These are phyloP conservation scores for Aphyosemion australe DNA, from an alignment of 2,113 vertebrate species.

Conservation along the genomic window DNA sequence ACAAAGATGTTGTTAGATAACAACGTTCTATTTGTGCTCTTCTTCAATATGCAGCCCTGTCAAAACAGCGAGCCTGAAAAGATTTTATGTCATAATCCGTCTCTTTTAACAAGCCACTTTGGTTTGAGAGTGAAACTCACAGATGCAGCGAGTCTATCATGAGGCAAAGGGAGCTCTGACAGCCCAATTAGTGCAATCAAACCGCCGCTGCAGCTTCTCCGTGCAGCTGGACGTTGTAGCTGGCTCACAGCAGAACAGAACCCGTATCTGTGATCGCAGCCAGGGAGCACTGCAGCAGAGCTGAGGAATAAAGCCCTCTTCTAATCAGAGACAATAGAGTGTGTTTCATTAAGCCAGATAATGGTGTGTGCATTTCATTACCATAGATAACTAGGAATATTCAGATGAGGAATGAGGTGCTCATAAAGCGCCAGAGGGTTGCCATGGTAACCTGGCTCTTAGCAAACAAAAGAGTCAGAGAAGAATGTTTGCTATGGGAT, in stretches of 20 bases:
- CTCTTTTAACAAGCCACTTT: constrained; percentile 37
- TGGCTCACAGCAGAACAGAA: constrained; percentile 9
- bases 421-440: constrained; percentile 65
- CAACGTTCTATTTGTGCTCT: constrained; percentile 32
- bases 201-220: constrained; percentile 32
- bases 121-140: constrained; percentile 16
- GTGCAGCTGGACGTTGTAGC: not conserved
- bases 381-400: constrained; percentile 77
- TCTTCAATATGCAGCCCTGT: constrained; percentile 11
- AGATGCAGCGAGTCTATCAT: constrained; percentile 27
- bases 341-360: constrained; percentile 76
- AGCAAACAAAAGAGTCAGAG: constrained; percentile 73
- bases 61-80: constrained; percentile 11
- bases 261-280: constrained; percentile 28
- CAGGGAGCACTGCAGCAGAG: constrained; percentile 15
- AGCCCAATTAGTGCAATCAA: constrained; percentile 65
- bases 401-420: constrained; percentile 77
- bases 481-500: constrained; percentile 56
- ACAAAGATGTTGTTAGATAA: constrained; percentile 18
- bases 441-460: constrained; percentile 72
- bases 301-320: constrained; percentile 45
- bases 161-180: constrained; percentile 36
- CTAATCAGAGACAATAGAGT: constrained; percentile 70
- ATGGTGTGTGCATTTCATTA: constrained; percentile 78
- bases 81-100: constrained; percentile 35